A percentile compares a stretch with the other conserved stretches of the same genome.
Evolutionary conservation across 2,888 invertebrate species (phyloP).

Genomic region (Zonitis immaculata): DNA sequence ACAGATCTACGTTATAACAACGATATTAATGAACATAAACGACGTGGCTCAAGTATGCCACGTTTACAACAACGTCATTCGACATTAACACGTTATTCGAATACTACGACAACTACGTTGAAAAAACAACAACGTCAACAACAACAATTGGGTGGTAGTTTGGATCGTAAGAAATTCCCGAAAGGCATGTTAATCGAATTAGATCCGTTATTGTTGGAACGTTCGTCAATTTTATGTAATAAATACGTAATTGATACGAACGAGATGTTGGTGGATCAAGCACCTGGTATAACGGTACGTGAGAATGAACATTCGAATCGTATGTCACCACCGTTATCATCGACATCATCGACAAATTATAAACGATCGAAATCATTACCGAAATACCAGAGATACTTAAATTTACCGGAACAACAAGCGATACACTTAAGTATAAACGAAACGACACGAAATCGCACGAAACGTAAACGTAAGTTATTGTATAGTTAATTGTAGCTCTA

Average conservation of each 20-base stretch:
- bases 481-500: background rate
- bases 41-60: conserved; percentile 32
- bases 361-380: conserved; percentile 37
- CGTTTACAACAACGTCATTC: conserved; percentile 39
- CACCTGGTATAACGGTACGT: conserved; percentile 32
- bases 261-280: conserved; percentile 40
- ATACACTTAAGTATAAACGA: conserved; percentile 12
- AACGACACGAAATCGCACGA: background rate
- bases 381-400: conserved; percentile 15
- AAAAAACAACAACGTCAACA: conserved; percentile 6
- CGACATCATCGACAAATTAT: too few species aligned
- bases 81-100: conserved; percentile 42
- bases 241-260: conserved; percentile 60
- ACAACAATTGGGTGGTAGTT: conserved; percentile 35
- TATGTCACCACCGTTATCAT: conserved; percentile 16
- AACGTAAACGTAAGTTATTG: conserved; percentile 9
- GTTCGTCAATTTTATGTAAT: conserved; percentile 64
- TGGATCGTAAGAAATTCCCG: conserved; percentile 39
- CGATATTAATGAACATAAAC: conserved; percentile 28
- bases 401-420: background rate
- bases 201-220: conserved; percentile 46
- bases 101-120: conserved; percentile 19
- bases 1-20: conserved; percentile 63
- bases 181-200: conserved; percentile 40
- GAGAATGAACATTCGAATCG: conserved; percentile 18